Evolutionary conservation across 2,888 invertebrate species (phyloP).

Genomic region (Exocentrus adspersus): DNA sequence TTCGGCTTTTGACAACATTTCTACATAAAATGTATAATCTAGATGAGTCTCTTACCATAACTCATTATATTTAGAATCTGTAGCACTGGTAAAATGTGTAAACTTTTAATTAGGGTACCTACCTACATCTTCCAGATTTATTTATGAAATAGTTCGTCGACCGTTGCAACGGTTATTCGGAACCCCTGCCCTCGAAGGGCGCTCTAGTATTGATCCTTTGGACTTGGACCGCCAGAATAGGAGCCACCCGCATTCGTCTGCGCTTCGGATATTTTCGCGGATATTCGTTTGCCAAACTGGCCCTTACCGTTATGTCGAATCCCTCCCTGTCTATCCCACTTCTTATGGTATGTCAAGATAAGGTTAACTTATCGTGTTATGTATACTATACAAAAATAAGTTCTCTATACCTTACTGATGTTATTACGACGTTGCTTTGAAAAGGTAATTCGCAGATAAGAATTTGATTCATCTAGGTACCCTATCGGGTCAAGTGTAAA

Average conservation of each 20-base stretch:
- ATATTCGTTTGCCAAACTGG: conserved; percentile 54
- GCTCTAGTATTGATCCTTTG: conserved; percentile 58
- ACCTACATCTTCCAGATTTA: background rate
- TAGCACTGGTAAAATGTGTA: no score
- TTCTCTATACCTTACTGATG: no score
- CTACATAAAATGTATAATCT: no score
- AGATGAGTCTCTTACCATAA: no score
- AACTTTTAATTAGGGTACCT: conserved; percentile 1
- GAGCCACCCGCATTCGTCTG: conserved; percentile 56
- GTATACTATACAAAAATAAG: no score
- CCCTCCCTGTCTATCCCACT: conserved; percentile 41
- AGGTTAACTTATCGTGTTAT: no score
- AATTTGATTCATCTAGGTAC: no score
- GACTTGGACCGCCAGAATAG: conserved; percentile 58
- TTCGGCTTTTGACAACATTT: no score
- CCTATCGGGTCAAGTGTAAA: no score
- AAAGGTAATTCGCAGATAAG: background rate
- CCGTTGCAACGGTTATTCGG: conserved; percentile 16
- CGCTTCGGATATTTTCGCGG: conserved; percentile 56
- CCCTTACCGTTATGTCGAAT: conserved; percentile 33
- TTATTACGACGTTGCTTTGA: background rate
- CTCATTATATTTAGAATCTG: no score
- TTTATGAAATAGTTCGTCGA: conserved; percentile 7
- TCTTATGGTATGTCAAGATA: conserved; percentile 17
- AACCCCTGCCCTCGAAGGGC: conserved; percentile 41